Base-by-base conservation (phyloP, 2,797 vertebrate species). In the Sarcophilus harrisii region DNA sequence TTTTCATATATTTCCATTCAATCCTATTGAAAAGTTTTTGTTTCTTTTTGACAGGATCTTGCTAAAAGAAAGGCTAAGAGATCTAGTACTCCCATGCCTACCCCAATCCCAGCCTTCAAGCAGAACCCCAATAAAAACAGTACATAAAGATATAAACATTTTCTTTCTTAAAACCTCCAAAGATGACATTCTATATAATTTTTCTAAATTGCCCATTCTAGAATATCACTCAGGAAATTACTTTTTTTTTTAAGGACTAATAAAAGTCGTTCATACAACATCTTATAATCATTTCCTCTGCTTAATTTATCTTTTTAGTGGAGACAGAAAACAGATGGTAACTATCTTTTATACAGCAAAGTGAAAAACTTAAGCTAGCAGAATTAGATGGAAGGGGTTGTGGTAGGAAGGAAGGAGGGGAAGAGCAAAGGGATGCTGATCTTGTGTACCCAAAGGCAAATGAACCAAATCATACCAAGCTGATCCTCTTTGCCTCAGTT, bases 151-250 rank as follows among this genome's bases (percentile, higher is more conserved):
- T 12, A 52, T 45, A 66, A 92, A 93, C 21, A 27, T 28, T n/a
- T 18, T 57, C 55, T 11, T 94, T 81, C 94, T 57, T 94, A 95
- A 93, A 62, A 9, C 66, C 90, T 94, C 55, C 38, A 57, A 58
- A 45, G 5, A 38, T 49, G 92, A n/a, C 59, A 54, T 52, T 81
- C 59, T 10, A 55, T 55, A 18, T 8, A 54, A 57, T 30, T 11
- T 58, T 30, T 60, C n/a, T 66, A 0, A 0, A 0, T 58, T 57
- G 90, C 92, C 30, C 60, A 57, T 59, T 52, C 57, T 66, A 89
- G 49, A 32, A 57, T 92, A 87, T 92, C 92, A 28, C 54, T 91
- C 92, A 60, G n/a, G 66, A n/a, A 81, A 73, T 73, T 73, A 73
- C 18, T 38, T 18, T 38, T 18, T 66, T 45, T 45, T 29, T 59